phyloP scores from a whole-genome alignment of 2,113 vertebrate genomes.

The Bettongia penicillata region DNA sequence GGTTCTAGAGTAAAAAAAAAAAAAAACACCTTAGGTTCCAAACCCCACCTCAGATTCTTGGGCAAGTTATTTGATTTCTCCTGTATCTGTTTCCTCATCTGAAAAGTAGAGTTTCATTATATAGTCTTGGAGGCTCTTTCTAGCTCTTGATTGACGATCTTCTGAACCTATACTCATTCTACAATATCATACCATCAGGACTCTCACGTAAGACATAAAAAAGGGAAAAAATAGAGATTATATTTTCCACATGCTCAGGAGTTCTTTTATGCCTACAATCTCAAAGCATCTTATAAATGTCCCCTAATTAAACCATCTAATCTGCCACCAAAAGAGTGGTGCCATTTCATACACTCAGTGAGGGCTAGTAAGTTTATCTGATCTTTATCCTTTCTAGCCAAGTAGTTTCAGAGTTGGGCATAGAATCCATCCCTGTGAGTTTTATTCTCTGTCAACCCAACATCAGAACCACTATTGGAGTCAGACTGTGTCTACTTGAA shows the following conservation, averaged over 20 bases:
- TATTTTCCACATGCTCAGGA: accelerated
- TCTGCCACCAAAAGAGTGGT: background rate
- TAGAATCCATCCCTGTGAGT: background rate
- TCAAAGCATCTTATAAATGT: background rate
- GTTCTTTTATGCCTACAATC: background rate
- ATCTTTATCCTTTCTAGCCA: background rate
- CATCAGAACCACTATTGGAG: background rate
- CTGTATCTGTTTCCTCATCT: background rate
- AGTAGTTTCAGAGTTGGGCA: background rate
- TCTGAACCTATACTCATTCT: background rate
- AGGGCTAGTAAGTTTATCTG: background rate
- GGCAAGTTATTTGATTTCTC: background rate
- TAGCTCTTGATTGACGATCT: background rate
- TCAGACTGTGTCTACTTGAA: background rate
- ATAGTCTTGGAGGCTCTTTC: background rate
- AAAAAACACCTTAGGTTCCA: background rate
- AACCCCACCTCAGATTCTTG: background rate
- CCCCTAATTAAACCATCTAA: background rate
- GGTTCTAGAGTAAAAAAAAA: background rate
- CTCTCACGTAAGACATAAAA: background rate
- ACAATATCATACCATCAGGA: background rate
- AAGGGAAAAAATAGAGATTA: background rate
- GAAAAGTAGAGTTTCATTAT: background rate
- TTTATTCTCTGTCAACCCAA: background rate
- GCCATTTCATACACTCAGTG: background rate